Percentiles rank a stretch among this genome's conserved stretches.
These are phyloP conservation scores for Xiphias gladius DNA, from an alignment of 2,113 vertebrate species.

Conservation along the genomic window DNA sequence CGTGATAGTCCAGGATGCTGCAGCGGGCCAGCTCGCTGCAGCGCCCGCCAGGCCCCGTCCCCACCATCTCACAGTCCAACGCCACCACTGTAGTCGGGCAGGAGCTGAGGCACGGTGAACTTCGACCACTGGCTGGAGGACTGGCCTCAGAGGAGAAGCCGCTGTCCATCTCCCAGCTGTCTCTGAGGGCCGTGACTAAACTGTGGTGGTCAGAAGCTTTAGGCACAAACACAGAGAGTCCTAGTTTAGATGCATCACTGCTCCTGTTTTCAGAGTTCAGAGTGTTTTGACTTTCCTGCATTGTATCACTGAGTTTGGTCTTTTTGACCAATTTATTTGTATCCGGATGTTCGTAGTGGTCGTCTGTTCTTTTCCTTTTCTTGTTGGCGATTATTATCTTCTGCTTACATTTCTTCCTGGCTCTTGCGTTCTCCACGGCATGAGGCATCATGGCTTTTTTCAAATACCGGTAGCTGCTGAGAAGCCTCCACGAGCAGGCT, in stretches of 20 bases:
- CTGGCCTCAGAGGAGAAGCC: conserved; percentile 79
- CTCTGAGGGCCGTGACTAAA: neutral
- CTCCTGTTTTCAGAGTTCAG: conserved; percentile 17
- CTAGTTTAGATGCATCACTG: neutral
- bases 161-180: conserved; percentile 78
- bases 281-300: neutral
- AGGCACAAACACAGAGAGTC: neutral
- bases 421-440: conserved; percentile 12
- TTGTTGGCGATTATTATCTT: neutral
- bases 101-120: conserved; percentile 29
- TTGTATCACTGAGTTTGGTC: accelerated
- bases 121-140: conserved; percentile 64
- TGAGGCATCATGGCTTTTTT: conserved; percentile 40
- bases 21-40: conserved; percentile 93
- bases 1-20: conserved; percentile 90
- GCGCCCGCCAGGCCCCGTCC: conserved; percentile 89
- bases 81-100: conserved; percentile 84
- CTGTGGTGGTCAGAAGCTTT: neutral
- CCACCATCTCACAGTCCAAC: conserved; percentile 98
- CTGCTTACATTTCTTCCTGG: conserved; percentile 38
- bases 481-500: conserved; percentile 35
- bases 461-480: conserved; percentile 51
- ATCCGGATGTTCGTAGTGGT: neutral
- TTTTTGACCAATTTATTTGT: conserved; percentile 22
- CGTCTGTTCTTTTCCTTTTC: conserved; percentile 43